A percentile compares a stretch with the other conserved stretches of the same genome.
phyloP scores from a whole-genome alignment of 2,797 vertebrate genomes.

The Lophius americanus region DNA sequence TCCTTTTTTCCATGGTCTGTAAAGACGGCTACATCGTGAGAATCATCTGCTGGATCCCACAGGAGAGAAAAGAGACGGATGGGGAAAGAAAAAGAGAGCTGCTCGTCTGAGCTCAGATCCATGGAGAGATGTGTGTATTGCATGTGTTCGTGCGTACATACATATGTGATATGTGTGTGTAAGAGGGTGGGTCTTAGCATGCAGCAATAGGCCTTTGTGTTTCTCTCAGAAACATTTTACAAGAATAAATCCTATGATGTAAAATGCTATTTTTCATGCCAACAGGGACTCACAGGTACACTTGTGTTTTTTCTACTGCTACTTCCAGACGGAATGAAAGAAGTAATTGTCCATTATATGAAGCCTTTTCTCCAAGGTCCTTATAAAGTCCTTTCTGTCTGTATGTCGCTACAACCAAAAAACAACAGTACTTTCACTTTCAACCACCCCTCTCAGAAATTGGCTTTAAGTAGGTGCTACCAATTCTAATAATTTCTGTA shows the following conservation, averaged over 20 bases:
- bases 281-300: no score
- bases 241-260: conserved; percentile 33
- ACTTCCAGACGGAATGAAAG: conserved; percentile 32
- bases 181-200: conserved; percentile 6
- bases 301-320: conserved; percentile 25
- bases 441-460: no score
- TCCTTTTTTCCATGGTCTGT: conserved; percentile 30
- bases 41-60: conserved; percentile 51
- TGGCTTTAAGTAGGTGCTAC: no score
- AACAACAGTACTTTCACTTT: no score
- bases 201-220: conserved; percentile 10
- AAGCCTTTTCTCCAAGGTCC: conserved; percentile 19
- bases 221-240: conserved; percentile 48
- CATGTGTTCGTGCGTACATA: conserved; percentile 7
- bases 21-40: conserved; percentile 39
- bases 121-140: background rate
- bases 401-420: no score
- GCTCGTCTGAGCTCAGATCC: conserved; percentile 35
- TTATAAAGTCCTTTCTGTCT: conserved; percentile 10
- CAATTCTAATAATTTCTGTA: no score
- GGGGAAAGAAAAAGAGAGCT: conserved; percentile 41
- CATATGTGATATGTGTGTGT: conserved; percentile 6
- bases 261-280: conserved; percentile 38
- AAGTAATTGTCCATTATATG: conserved; percentile 44
- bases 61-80: conserved; percentile 48